A percentile compares a stretch with the other conserved stretches of the same genome.
Evolutionary conservation across 2,113 vertebrate genomes (phyloP).

Genomic region (Anser brachyrhynchus): DNA sequence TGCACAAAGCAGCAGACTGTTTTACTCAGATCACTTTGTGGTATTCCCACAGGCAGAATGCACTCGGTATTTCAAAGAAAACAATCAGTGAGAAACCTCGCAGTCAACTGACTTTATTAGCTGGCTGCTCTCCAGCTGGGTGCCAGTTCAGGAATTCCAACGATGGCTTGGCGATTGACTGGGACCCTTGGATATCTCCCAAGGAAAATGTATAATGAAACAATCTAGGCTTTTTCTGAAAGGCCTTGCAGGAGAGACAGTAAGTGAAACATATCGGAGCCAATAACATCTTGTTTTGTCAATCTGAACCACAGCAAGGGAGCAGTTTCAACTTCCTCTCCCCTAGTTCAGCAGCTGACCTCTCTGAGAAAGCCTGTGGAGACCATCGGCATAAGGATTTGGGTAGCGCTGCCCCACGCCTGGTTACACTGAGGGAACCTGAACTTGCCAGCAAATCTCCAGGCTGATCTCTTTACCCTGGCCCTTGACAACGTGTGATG

Average conservation of each 20-base stretch:
- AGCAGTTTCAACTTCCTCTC: not conserved
- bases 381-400: not conserved
- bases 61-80: not conserved
- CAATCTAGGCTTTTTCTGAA: not conserved
- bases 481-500: not conserved
- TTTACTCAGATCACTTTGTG: not conserved
- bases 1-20: not conserved
- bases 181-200: not conserved
- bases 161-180: not conserved
- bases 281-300: not conserved
- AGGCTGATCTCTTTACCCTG: not conserved
- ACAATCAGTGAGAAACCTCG: not conserved
- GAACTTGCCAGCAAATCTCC: not conserved
- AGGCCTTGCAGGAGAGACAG: not conserved
- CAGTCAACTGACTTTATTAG: not conserved
- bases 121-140: not conserved
- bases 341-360: not conserved
- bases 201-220: not conserved
- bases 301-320: not conserved
- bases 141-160: not conserved
- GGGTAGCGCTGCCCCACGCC: not conserved
- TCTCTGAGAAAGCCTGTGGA: not conserved
- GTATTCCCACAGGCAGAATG: not conserved
- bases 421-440: not conserved
- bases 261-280: not conserved